These are phyloP conservation scores for Anoura caudifer DNA, from an alignment of 2,113 vertebrate genomes.

Conservation along the genomic window DNA sequence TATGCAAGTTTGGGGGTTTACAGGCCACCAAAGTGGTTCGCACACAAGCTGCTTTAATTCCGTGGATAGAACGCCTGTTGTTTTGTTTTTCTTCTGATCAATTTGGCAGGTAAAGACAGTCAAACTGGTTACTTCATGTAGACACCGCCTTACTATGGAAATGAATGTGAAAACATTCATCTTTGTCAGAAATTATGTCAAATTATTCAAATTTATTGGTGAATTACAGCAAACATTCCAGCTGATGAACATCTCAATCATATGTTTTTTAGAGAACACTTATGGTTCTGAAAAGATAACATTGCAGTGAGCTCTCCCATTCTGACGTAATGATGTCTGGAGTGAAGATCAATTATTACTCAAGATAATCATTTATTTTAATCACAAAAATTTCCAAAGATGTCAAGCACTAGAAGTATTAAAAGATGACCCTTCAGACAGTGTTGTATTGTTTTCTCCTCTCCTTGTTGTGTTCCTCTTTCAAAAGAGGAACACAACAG, in stretches of 20 bases:
- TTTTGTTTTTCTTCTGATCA: conserved; percentile 59
- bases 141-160: conserved; percentile 68
- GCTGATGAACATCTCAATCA: conserved; percentile 64
- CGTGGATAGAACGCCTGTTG: conserved; percentile 4
- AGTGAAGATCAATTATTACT: neutral
- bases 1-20: conserved; percentile 7
- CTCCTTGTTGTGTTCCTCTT: neutral
- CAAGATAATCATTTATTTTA: conserved; percentile 57
- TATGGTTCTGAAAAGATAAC: conserved; percentile 57
- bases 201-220: conserved; percentile 73
- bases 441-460: conserved; percentile 35
- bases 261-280: conserved; percentile 72
- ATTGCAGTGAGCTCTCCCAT: neutral
- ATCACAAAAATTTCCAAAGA: conserved; percentile 52
- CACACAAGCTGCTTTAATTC: conserved; percentile 28
- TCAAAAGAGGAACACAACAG: too few species aligned
- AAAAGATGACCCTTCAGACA: neutral
- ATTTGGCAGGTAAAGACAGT: conserved; percentile 67
- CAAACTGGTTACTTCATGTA: conserved; percentile 56
- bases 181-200: conserved; percentile 82
- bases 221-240: conserved; percentile 59
- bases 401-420: conserved; percentile 21
- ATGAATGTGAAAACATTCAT: conserved; percentile 77
- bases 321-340: conserved; percentile 43
- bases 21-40: conserved; percentile 3